Evolutionary conservation across 2,797 vertebrate genomes (phyloP).

Genomic region (Epinephelus awoara): DNA sequence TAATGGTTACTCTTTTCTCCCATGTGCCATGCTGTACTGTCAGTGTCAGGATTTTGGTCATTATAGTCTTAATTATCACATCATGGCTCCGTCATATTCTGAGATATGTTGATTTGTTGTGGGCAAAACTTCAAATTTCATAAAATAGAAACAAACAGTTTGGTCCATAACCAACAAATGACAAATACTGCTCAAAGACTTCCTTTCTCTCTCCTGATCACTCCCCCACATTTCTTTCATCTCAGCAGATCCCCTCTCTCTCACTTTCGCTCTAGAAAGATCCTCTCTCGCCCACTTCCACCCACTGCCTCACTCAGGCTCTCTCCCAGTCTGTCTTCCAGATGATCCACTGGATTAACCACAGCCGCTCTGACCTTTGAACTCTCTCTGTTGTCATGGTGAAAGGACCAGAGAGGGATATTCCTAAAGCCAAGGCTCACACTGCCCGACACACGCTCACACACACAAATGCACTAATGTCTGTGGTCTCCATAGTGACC

Average conservation of each 20-base stretch:
- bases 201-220: constrained; percentile 33
- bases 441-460: constrained; percentile 3
- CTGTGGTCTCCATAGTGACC: constrained; percentile 70
- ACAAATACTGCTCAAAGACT: constrained; percentile 35
- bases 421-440: constrained; percentile 61
- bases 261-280: constrained; percentile 39
- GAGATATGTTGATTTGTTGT: constrained; percentile 14
- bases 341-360: constrained; percentile 75
- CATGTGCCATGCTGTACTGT: background rate
- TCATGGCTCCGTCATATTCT: constrained; percentile 8
- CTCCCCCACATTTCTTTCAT: constrained; percentile 60
- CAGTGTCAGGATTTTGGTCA: constrained; percentile 14
- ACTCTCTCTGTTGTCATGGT: constrained; percentile 73
- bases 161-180: constrained; percentile 19
- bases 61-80: constrained; percentile 27
- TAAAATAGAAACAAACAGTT: constrained; percentile 42
- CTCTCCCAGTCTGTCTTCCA: constrained; percentile 54
- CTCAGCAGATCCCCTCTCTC: constrained; percentile 37
- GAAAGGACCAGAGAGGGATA: constrained; percentile 61
- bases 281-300: constrained; percentile 54
- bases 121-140: constrained; percentile 36
- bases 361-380: constrained; percentile 65
- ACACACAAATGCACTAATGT: background rate
- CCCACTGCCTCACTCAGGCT: constrained; percentile 45
- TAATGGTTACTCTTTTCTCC: background rate